Evolutionary conservation across 2,888 invertebrate species (phyloP), one percentile per base, ranked within the genome.

Genomic region (Listrodromus nycthemerus): DNA sequence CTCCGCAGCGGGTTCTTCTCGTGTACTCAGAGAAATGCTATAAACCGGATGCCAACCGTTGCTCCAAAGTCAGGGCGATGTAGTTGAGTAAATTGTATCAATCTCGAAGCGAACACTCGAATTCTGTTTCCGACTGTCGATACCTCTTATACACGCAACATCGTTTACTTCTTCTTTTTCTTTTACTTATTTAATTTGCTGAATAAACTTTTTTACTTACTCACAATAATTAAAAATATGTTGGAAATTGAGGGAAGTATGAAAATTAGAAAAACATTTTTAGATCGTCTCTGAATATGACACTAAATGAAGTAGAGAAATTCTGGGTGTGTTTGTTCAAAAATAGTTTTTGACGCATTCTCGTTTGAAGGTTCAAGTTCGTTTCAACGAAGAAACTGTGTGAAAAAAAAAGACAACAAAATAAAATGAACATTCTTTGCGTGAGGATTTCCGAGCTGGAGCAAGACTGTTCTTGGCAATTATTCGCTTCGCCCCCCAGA

Each of bases 401-500:
- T 41, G 48, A 19, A 37, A 33, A 7, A 74, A 13, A 80, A 48
- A 37, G n/a, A n/a, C n/a, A n/a, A n/a, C n/a, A 69, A 45, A 24
- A 24, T 7, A 24, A 6, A 61, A 45, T 24, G 16, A 52, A 16
- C 27, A 37, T 10, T 52, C 71, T 58, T 50, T 37, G 3, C n/a
- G 37, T 63, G 27, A 33, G 50, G 48, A 33, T 78, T 82, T 67
- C 69, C 33, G n/a, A 69, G 73, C 63, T 13, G 63, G 33, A 2
- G 24, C 70, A 50, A 63, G 30, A 73, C 30, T 21, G 67, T 70
- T 71, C 74, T 65, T 33, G 24, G 63, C 67, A 41, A 76, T 80
- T 55, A 73, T 83, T 70, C 52, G 66, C 76, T 24, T 77, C 52
- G 67, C 30, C 16, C 33, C 88, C 87, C 87, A 85, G 85, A 88